A percentile compares a stretch with the other conserved stretches of the same genome.
These are phyloP conservation scores for Lytechinus pictus DNA, from an alignment of 35 echinoderm and acorn worm species.

Conservation along the genomic window DNA sequence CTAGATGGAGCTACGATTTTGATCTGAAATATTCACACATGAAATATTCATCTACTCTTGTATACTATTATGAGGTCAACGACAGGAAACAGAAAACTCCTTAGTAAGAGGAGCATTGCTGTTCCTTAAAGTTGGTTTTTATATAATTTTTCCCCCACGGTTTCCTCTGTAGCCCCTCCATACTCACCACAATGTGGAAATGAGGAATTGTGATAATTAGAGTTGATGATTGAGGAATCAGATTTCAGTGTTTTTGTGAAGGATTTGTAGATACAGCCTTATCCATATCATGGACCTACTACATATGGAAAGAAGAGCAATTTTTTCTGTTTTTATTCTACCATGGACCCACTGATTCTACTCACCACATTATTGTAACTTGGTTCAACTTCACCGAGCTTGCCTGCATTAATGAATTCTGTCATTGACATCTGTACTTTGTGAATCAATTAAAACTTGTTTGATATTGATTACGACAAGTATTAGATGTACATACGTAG, in stretches of 20 bases:
- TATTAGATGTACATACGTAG: not conserved
- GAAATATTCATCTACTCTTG: too few relatives aligned
- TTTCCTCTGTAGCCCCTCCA: not conserved
- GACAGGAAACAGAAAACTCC: too few relatives aligned
- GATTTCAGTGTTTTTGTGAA: not conserved
- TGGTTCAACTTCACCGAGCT: not conserved
- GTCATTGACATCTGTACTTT: not conserved
- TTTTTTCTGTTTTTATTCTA: too few relatives aligned
- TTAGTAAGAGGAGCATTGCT: not conserved
- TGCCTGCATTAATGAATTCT: not conserved
- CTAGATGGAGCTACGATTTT: too few relatives aligned
- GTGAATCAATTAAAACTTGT: not conserved
- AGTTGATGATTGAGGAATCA: not conserved
- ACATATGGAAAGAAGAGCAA: too few relatives aligned
- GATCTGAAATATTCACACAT: too few relatives aligned
- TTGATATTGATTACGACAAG: too few relatives aligned
- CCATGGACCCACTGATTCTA: not conserved
- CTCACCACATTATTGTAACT: not conserved
- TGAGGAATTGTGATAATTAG: constrained; percentile 5
- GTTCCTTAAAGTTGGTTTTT: not conserved
- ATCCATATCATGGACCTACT: not conserved
- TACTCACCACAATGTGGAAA: not conserved
- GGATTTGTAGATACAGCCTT: not conserved
- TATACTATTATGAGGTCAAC: too few relatives aligned
- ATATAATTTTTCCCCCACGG: not conserved